Evolutionary conservation across 2,888 invertebrate species (phyloP).

Genomic region (Caprella mutica): DNA sequence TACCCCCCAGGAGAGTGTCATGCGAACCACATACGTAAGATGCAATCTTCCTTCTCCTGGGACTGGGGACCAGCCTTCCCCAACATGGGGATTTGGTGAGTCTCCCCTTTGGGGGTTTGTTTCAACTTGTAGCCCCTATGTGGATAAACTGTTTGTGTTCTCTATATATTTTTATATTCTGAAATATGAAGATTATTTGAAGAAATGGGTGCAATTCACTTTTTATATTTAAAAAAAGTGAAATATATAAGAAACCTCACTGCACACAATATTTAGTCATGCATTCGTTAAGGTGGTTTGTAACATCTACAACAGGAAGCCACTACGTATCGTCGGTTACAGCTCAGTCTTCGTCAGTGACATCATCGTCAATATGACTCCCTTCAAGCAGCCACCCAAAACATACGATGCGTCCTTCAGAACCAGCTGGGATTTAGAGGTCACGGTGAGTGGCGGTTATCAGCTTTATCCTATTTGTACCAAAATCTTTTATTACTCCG

Average conservation of each 20-base stretch:
- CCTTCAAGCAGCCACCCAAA: neutral
- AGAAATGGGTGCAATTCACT: too few relatives aligned
- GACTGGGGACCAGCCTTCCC: constrained; percentile 96
- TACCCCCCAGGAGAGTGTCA: constrained; percentile 92
- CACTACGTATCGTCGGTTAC: constrained; percentile 2
- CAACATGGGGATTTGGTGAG: constrained; percentile 81
- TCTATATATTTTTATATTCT: too few relatives aligned
- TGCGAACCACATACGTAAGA: constrained; percentile 77
- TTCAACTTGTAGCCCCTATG: neutral
- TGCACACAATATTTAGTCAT: too few relatives aligned
- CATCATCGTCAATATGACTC: neutral
- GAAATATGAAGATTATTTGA: too few relatives aligned
- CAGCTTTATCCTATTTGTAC: too few relatives aligned
- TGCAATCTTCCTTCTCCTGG: constrained; percentile 91
- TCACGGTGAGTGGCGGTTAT: neutral
- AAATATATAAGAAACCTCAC: too few relatives aligned
- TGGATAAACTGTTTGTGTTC: neutral
- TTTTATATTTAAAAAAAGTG: too few relatives aligned
- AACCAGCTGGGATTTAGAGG: neutral
- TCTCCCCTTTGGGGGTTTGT: constrained; percentile 1
- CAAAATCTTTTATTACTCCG: too few relatives aligned
- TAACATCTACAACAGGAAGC: too few relatives aligned
- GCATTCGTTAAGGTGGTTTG: too few relatives aligned
- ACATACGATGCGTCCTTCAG: neutral
- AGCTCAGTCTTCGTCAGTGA: neutral